Conservation (phyloP, 2,888 invertebrate genomes). For the Caenorhabditis zanzibari region DNA sequence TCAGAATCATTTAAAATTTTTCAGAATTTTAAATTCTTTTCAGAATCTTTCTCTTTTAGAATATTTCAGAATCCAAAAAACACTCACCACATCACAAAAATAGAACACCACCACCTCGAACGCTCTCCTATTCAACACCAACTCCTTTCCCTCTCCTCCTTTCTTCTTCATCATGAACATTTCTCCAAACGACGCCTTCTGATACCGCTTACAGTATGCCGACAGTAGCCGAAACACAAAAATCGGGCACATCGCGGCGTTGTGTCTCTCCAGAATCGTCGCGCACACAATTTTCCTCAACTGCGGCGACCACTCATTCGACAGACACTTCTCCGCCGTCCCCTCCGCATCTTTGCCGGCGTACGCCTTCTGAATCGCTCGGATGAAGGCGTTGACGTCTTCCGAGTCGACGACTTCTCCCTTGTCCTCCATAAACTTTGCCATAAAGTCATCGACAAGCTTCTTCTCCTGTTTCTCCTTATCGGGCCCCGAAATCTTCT, state of each 20-base stretch:
- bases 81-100: conserved; percentile 48
- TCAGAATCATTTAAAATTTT: not conserved
- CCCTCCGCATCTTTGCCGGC: conserved; percentile 27
- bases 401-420: conserved; percentile 46
- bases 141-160: not conserved
- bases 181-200: conserved; percentile 43
- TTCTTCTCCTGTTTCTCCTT: conserved; percentile 23
- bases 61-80: too few relatives aligned
- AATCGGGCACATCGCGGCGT: conserved; percentile 13
- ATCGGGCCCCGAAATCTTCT: not conserved
- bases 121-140: conserved; percentile 16
- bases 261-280: conserved; percentile 26
- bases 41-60: too few relatives aligned
- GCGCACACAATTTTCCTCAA: conserved; percentile 30
- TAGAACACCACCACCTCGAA: conserved; percentile 24
- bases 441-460: conserved; percentile 41
- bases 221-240: conserved; percentile 53
- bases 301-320: conserved; percentile 44
- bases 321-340: conserved; percentile 44
- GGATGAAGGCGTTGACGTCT: conserved; percentile 37
- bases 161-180: conserved; percentile 36
- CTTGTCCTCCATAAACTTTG: conserved; percentile 33
- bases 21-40: not conserved
- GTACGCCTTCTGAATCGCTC: conserved; percentile 20
- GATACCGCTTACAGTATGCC: conserved; percentile 44